These are phyloP conservation scores for Oreohelix idahoensis DNA, from an alignment of 1,140 invertebrate genomes.

Conservation along the genomic window DNA sequence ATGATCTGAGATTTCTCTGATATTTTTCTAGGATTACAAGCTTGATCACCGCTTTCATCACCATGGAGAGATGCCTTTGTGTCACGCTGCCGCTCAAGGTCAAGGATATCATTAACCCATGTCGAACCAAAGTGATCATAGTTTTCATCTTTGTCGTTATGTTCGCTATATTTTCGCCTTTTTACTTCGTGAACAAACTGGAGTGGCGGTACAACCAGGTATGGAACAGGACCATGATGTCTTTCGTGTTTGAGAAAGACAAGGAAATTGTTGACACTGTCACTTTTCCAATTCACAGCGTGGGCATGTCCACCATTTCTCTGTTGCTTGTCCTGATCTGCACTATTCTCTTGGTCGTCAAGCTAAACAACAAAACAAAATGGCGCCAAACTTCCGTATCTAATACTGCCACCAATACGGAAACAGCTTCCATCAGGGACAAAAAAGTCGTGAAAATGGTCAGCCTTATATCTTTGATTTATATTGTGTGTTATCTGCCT, in stretches of 20 bases:
- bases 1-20: too few relatives aligned
- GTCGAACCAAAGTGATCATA: neutral
- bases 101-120: neutral
- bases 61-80: slow-evolving; percentile 8
- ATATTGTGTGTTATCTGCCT: neutral
- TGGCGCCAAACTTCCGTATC: neutral
- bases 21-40: slow-evolving; percentile 13
- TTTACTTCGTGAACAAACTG: too few relatives aligned
- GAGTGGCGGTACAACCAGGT: neutral
- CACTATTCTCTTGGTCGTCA: neutral
- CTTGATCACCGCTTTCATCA: neutral
- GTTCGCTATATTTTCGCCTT: neutral
- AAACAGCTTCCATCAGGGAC: neutral
- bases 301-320: neutral
- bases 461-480: neutral
- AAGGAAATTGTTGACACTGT: neutral
- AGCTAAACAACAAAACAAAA: neutral
- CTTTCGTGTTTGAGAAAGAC: neutral
- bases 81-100: neutral
- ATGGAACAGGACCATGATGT: neutral
- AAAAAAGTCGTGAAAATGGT: slow-evolving; percentile 8
- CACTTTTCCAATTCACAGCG: neutral
- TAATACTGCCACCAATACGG: neutral
- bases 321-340: neutral
- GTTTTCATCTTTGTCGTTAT: neutral